phyloP scores from a whole-genome alignment of 1,140 invertebrate genomes.

The Nasonia giraulti region DNA sequence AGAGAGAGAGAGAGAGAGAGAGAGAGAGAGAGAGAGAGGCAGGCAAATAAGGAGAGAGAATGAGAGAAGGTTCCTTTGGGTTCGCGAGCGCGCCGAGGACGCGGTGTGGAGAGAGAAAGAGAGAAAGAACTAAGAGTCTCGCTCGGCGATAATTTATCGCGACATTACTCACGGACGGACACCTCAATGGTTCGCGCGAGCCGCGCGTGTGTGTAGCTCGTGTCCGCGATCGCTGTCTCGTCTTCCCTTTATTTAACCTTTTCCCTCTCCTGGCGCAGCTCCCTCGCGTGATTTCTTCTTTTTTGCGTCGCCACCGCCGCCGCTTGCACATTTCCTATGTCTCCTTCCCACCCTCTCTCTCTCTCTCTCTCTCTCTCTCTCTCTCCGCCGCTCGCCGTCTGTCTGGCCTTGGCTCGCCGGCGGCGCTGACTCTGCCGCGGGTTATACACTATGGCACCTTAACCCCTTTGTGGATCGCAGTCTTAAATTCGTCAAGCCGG shows the following conservation, averaged over 20 bases:
- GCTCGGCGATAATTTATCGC: constrained; percentile 68
- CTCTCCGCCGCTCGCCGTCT: background rate
- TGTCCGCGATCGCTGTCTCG: constrained; percentile 50
- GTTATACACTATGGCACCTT: constrained; percentile 31
- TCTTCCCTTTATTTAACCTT: constrained; percentile 56
- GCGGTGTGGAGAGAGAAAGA: background rate
- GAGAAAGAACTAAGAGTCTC: constrained; percentile 3
- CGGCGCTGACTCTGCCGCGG: background rate
- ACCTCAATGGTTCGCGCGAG: constrained; percentile 64
- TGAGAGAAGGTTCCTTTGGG: background rate
- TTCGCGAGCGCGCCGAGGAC: background rate
- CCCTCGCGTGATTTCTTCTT: constrained; percentile 30
- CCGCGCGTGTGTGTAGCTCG: constrained; percentile 44
- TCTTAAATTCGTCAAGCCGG: constrained; percentile 49
- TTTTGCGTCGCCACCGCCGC: background rate
- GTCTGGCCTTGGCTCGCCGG: background rate
- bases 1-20: background rate
- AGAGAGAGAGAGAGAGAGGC: background rate
- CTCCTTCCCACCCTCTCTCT: background rate
- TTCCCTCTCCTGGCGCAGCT: constrained; percentile 31
- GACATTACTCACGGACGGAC: constrained; percentile 70
- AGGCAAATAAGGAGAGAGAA: constrained; percentile 3
- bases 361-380: background rate
- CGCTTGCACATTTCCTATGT: constrained; percentile 29
- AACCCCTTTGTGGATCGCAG: constrained; percentile 49